These are phyloP conservation scores for Nebria brevicollis DNA, from an alignment of 2,888 invertebrate genomes.

Conservation along the genomic window DNA sequence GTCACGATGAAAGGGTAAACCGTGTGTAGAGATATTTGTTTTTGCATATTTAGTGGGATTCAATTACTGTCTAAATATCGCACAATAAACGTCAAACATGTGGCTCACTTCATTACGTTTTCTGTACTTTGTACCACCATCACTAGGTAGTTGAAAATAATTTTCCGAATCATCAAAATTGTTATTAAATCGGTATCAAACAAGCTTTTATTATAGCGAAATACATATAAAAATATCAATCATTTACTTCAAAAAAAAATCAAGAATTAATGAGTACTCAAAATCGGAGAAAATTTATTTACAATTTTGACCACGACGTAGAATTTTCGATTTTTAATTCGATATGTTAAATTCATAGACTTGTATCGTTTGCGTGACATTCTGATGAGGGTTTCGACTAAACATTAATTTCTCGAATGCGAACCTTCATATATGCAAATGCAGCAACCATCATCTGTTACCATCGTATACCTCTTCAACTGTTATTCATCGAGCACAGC, in stretches of 20 bases:
- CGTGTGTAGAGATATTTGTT: conserved; percentile 46
- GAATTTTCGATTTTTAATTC: too few species aligned
- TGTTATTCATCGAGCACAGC: conserved; percentile 18
- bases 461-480: conserved; percentile 2
- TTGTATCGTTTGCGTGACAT: conserved; percentile 23
- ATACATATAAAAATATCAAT: too few species aligned
- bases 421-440: conserved; percentile 47
- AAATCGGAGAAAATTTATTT: too few species aligned
- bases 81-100: conserved; percentile 49
- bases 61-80: conserved; percentile 49
- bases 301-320: too few species aligned
- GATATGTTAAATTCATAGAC: neutral
- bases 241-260: too few species aligned
- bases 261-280: too few species aligned
- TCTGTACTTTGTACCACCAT: conserved; percentile 11
- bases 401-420: conserved; percentile 44
- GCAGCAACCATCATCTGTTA: conserved; percentile 13
- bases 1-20: conserved; percentile 42
- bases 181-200: too few species aligned
- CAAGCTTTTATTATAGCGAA: too few species aligned
- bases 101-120: conserved; percentile 48
- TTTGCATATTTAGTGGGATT: conserved; percentile 49
- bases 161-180: too few species aligned
- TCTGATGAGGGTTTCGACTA: conserved; percentile 35
- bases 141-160: conserved; percentile 3